A percentile compares a stretch with the other conserved stretches of the same genome.
Conservation (phyloP, 35 echinoderm and acorn worm genomes). For the Lytechinus variegatus region DNA sequence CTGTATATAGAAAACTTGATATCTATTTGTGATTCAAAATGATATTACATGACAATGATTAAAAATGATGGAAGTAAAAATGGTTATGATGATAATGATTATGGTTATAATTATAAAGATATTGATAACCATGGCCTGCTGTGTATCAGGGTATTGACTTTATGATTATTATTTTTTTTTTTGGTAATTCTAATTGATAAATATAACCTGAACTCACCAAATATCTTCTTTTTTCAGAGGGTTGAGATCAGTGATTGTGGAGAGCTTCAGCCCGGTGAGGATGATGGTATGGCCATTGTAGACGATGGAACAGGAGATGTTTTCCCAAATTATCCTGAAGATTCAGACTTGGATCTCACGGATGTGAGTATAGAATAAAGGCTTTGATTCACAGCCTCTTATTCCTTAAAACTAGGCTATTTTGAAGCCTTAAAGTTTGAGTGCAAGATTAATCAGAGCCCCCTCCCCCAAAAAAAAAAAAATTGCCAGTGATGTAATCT, state of each 20-base stretch:
- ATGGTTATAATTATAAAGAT: not conserved
- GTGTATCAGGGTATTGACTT: not conserved
- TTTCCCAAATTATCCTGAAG: conserved; percentile 74
- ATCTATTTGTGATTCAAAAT: too few relatives aligned
- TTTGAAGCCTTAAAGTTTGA: too few relatives aligned
- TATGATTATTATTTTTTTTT: too few relatives aligned
- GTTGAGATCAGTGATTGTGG: conserved; percentile 77
- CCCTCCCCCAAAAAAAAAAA: too few relatives aligned
- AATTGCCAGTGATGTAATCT: too few relatives aligned
- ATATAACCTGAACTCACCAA: not conserved
- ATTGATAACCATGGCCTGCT: not conserved
- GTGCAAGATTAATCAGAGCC: too few relatives aligned
- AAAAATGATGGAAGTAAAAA: not conserved
- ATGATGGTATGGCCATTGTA: conserved; percentile 31
- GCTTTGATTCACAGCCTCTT: too few relatives aligned
- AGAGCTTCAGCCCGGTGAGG: conserved; percentile 66
- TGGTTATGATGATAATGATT: not conserved
- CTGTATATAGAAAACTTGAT: too few relatives aligned
- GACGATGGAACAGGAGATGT: conserved; percentile 89
- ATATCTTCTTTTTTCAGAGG: not conserved
- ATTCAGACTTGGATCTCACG: conserved; percentile 56
- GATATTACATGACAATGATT: too few relatives aligned
- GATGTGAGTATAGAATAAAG: conserved; percentile 62
- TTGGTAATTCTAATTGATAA: too few relatives aligned
- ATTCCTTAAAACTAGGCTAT: too few relatives aligned